Base-by-base conservation (phyloP, 2,888 invertebrate species). In the Dorcus parallelipipedus region DNA sequence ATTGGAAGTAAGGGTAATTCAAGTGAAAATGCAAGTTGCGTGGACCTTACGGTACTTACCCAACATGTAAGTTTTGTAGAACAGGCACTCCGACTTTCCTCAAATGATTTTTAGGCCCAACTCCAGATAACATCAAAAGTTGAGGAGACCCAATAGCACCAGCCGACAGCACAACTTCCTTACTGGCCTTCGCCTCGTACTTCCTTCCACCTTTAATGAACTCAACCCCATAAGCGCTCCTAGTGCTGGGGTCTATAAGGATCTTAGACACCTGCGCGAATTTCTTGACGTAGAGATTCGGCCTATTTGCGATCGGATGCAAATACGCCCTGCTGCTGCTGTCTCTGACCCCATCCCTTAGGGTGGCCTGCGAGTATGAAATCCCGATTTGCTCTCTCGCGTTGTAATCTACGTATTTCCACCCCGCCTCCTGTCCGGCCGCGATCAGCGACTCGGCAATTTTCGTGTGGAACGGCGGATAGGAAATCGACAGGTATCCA, bases 111-210 rank as follows among this genome's bases (percentile, higher is more conserved):
- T 73, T 75, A 0, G 82, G 82, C 3, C 82, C 80, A 9, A 86
- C 76, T 1, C 88, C 88, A 8, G 85, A 85, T 41, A 88, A 73
- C 91, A 93, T 89, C 5, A 94, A 81, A 7, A 95, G 74, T 71
- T 94, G 93, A 0, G 94, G 92, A 3, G 85, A 82, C 72, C 87
- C 87, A 63, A 89, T 83, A 2, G 88, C 81, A 2, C 89, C 88
- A 1, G 84, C 86, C 33, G 84, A 80, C 17, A 87, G 69, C 54
- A 88, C 84, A 0, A 87, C 81, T 70, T 85, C 85, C 66, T 82
- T 84, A 43, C 76, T 78, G 1, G 84, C 84, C 48, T 69, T 65
- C 2, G 81, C 73, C 5, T 52, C 64, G 52, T 74, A 69, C 8
- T 64, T 68, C 26, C 62, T 68, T 4, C 76, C 70, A 42, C 72